phyloP scores from a whole-genome alignment of 2,797 vertebrate genomes.

The Characodon lateralis region DNA sequence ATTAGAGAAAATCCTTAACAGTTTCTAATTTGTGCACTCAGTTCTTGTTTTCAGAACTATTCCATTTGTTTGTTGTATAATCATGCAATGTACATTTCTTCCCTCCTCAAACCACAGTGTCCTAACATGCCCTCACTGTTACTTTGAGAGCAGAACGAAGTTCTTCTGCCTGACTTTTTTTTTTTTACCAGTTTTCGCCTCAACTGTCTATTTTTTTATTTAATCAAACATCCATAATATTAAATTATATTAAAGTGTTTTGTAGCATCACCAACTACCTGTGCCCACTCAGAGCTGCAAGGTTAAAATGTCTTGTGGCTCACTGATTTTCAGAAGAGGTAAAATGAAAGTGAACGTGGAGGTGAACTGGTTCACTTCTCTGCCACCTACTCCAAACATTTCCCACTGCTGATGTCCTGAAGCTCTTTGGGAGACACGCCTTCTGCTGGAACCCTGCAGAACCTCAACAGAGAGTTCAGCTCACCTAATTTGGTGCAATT shows the following conservation, averaged over 20 bases:
- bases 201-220: constrained; percentile 9
- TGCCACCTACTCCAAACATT: constrained; percentile 21
- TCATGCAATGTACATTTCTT: background rate
- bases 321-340: constrained; percentile 3
- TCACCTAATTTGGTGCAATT: background rate
- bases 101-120: background rate
- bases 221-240: constrained; percentile 16
- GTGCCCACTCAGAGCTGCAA: constrained; percentile 16
- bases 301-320: constrained; percentile 25
- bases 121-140: background rate
- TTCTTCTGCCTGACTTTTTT: background rate
- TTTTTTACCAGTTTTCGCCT: constrained; percentile 22
- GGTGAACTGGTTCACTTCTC: constrained; percentile 13
- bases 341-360: constrained; percentile 22
- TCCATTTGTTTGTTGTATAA: background rate
- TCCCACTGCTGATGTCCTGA: constrained; percentile 38
- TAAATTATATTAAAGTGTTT: constrained; percentile 46
- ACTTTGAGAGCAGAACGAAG: constrained; percentile 8
- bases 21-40: background rate
- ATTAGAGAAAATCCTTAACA: background rate
- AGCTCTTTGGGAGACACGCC: constrained; percentile 25
- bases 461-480: background rate
- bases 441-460: constrained; percentile 7
- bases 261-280: constrained; percentile 21
- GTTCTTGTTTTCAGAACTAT: background rate